Evolutionary conservation across 2,888 invertebrate genomes (phyloP).

Genomic region (Aquatica leii): DNA sequence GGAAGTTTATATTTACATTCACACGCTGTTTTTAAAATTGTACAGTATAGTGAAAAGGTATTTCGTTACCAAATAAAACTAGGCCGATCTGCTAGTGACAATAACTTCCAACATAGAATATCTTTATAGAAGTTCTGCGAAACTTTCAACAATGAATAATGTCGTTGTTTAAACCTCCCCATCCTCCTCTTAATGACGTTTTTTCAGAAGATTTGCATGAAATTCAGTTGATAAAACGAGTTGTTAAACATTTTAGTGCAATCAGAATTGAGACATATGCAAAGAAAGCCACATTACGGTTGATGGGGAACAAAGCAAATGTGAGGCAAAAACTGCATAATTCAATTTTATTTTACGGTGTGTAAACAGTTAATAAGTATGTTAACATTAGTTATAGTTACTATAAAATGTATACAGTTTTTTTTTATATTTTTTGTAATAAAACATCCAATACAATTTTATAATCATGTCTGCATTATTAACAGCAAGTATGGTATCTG

Average conservation of each 20-base stretch:
- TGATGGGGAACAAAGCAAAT: background rate
- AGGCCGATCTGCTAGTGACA: background rate
- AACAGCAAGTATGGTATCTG: too few species aligned
- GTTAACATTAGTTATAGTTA: too few species aligned
- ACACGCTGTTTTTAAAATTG: background rate
- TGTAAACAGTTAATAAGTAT: background rate
- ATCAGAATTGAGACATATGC: background rate
- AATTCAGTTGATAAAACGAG: too few species aligned
- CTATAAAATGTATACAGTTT: background rate
- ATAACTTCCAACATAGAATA: background rate
- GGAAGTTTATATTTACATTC: background rate
- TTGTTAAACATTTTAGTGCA: background rate
- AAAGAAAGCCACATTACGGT: background rate
- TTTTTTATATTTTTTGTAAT: too few species aligned
- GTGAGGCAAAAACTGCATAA: background rate
- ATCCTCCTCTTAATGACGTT: background rate
- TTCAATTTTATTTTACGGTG: background rate
- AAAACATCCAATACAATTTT: too few species aligned
- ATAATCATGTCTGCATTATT: too few species aligned
- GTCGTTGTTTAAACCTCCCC: background rate
- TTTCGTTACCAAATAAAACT: too few species aligned
- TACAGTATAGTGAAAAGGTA: background rate
- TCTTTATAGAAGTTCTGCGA: background rate
- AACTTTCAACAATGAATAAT: background rate
- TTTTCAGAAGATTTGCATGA: background rate